Evolutionary conservation across 2,888 invertebrate species (phyloP).

Genomic region (Drosophila cognata): DNA sequence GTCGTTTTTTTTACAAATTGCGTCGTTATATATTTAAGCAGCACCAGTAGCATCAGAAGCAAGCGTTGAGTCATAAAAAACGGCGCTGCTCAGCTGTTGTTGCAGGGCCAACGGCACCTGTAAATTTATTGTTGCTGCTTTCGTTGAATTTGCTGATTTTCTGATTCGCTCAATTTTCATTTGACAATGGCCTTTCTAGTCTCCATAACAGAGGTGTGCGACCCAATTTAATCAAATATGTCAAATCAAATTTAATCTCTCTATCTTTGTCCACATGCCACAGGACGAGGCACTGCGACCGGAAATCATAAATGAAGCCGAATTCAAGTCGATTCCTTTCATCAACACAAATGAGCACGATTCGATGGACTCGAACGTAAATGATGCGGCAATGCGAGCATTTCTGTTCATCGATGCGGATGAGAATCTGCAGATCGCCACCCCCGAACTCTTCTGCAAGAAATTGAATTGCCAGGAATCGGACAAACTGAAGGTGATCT

Average conservation of each 20-base stretch:
- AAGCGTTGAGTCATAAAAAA: conserved; percentile 35
- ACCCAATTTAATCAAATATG: not conserved
- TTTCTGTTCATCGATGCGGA: conserved; percentile 88
- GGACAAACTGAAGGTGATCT: conserved; percentile 90
- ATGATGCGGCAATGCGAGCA: conserved; percentile 60
- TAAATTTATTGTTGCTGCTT: conserved; percentile 6
- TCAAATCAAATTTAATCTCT: not conserved
- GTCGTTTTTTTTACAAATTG: conserved; percentile 56
- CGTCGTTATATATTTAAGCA: conserved; percentile 58
- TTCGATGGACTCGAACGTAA: conserved; percentile 61
- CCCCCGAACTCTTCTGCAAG: conserved; percentile 86
- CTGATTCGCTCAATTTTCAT: not conserved
- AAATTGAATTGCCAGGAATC: conserved; percentile 82
- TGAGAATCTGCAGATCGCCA: conserved; percentile 87
- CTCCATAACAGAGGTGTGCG: conserved; percentile 62
- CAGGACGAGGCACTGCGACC: conserved; percentile 79
- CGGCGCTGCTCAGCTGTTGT: conserved; percentile 9
- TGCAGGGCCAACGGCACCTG: conserved; percentile 32
- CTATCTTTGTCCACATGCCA: not conserved
- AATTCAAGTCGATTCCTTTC: conserved; percentile 83
- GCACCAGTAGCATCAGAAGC: conserved; percentile 14
- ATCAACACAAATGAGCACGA: conserved; percentile 70
- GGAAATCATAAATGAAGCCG: conserved; percentile 75
- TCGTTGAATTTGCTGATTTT: not conserved
- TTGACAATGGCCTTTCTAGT: conserved; percentile 59